Percentiles rank a stretch among this genome's conserved stretches.
Conservation (phyloP, 2,888 invertebrate species). For the Sinodicranocentrus sp. region DNA sequence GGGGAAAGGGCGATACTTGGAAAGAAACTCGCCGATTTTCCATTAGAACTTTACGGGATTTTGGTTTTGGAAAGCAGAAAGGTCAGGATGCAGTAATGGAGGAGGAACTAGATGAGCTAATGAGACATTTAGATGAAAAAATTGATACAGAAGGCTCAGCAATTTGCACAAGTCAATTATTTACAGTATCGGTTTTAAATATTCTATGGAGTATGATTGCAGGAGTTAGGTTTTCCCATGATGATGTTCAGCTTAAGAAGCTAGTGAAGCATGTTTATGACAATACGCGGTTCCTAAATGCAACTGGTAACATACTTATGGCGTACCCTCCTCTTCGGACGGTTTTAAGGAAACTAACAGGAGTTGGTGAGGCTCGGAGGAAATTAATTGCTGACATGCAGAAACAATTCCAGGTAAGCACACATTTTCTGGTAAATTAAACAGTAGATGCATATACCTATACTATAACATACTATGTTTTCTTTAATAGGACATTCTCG, state of each 20-base stretch:
- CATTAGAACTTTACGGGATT: conserved; percentile 74
- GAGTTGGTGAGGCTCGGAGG: conserved; percentile 42
- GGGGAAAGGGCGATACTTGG: conserved; percentile 74
- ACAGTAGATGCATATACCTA: too few relatives aligned
- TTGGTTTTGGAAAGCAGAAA: conserved; percentile 75
- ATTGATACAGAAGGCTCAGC: conserved; percentile 12
- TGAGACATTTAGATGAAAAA: conserved; percentile 57
- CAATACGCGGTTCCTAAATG: conserved; percentile 62
- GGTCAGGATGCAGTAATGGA: conserved; percentile 71
- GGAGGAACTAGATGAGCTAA: conserved; percentile 73
- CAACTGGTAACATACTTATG: conserved; percentile 64
- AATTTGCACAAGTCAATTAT: conserved; percentile 66
- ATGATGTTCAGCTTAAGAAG: conserved; percentile 68
- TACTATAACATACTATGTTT: too few relatives aligned
- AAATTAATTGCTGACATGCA: conserved; percentile 54
- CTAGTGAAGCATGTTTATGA: conserved; percentile 65
- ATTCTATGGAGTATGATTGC: conserved; percentile 75
- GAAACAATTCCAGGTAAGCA: conserved; percentile 51
- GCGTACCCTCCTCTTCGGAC: conserved; percentile 67
- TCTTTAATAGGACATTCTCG: conserved; percentile 68
- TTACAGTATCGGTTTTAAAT: conserved; percentile 74
- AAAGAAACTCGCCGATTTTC: conserved; percentile 75
- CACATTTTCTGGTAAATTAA: too few relatives aligned
- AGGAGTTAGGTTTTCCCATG: conserved; percentile 69
- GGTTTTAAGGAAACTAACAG: conserved; percentile 57